Evolutionary conservation across 2,797 vertebrate genomes (phyloP).

Genomic region (Xiphorhynchus erythropygius): DNA sequence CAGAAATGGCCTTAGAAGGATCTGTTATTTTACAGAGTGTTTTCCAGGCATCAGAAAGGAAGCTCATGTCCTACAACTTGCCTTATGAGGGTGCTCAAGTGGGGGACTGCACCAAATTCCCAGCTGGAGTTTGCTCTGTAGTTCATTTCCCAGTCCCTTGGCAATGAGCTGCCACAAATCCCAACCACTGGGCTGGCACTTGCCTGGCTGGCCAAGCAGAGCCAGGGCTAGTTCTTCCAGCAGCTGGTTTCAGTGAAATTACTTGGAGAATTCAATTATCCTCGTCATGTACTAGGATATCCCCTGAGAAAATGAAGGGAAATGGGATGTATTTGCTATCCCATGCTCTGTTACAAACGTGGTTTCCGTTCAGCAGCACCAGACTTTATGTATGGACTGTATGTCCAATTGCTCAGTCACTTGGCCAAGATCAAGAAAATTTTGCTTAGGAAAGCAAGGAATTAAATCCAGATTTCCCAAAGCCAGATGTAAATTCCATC

Average conservation of each 20-base stretch:
- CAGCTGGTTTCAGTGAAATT: not conserved
- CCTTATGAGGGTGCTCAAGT: not conserved
- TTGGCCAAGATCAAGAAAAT: not conserved
- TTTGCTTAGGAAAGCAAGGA: not conserved
- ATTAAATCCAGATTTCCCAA: slow-evolving; percentile 4
- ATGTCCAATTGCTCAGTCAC: not conserved
- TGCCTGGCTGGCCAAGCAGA: not conserved
- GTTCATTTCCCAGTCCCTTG: not conserved
- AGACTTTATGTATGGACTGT: not conserved
- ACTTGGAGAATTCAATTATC: not conserved
- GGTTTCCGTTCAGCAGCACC: not conserved
- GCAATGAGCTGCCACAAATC: not conserved
- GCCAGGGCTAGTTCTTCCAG: not conserved
- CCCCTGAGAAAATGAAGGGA: not conserved
- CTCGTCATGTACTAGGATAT: not conserved
- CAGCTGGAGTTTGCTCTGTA: not conserved
- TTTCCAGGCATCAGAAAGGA: not conserved
- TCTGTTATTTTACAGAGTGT: not conserved
- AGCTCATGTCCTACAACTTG: not conserved
- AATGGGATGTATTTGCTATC: not conserved
- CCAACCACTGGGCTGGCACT: not conserved
- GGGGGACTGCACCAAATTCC: not conserved
- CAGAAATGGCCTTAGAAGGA: not conserved
- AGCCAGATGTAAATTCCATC: not conserved
- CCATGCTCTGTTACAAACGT: not conserved